Evolutionary conservation across 2,797 vertebrate genomes (phyloP).

Genomic region (Cetoscarus ocellatus): DNA sequence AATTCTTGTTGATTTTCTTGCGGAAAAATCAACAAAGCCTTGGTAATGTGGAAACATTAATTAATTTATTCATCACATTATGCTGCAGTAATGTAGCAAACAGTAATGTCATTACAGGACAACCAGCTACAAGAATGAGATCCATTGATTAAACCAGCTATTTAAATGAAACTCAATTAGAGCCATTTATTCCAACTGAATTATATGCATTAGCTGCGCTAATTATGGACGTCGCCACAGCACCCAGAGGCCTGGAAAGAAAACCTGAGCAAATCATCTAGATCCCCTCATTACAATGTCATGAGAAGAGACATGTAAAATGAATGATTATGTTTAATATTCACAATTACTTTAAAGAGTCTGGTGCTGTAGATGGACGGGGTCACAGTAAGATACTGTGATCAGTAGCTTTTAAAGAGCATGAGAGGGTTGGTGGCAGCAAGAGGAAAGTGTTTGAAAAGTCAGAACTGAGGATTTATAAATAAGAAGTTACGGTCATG

Average conservation of each 20-base stretch:
- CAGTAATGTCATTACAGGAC: constrained; percentile 21
- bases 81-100: constrained; percentile 7
- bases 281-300: constrained; percentile 13
- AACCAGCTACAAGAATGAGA: constrained; percentile 39
- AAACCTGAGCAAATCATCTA: constrained; percentile 16
- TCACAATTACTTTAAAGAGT: constrained; percentile 24
- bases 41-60: constrained; percentile 2
- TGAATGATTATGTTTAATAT: constrained; percentile 41
- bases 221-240: constrained; percentile 34
- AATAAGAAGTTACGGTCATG: constrained; percentile 28
- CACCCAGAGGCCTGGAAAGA: constrained; percentile 8
- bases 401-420: constrained; percentile 15
- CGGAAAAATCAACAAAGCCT: constrained; percentile 6
- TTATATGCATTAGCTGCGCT: constrained; percentile 44
- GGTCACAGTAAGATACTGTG: constrained; percentile 18
- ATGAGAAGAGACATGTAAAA: constrained; percentile 44
- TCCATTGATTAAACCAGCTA: constrained; percentile 40
- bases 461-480: constrained; percentile 23
- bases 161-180: constrained; percentile 54
- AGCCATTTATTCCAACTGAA: constrained; percentile 37
- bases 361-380: neutral
- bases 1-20: neutral
- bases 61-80: constrained; percentile 30
- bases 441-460: neutral
- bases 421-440: constrained; percentile 2